phyloP scores from a whole-genome alignment of 1,140 invertebrate genomes.

The Zelostemma sp. region DNA sequence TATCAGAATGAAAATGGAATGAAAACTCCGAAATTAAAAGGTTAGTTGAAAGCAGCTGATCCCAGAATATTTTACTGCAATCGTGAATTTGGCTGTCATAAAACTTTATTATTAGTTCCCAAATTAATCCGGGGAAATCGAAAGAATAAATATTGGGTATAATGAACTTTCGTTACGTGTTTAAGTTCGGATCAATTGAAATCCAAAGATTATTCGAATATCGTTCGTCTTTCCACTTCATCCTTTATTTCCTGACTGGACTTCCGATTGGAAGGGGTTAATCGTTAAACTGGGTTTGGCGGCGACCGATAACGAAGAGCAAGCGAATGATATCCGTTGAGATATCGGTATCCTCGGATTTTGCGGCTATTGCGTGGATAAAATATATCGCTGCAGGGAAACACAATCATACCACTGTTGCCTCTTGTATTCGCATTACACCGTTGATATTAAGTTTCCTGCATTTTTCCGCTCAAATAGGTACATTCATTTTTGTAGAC shows the following conservation, averaged over 20 bases:
- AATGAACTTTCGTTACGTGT: constrained; percentile 8
- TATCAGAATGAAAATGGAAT: no score
- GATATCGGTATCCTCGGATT: constrained; percentile 41
- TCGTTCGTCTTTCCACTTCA: constrained; percentile 22
- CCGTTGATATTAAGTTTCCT: constrained; percentile 14
- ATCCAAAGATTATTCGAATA: constrained; percentile 30
- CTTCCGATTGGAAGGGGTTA: constrained; percentile 14
- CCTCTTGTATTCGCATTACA: constrained; percentile 29
- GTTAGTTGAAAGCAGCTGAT: no score
- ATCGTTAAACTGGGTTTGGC: constrained; percentile 36
- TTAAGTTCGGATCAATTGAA: constrained; percentile 22
- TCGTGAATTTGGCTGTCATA: constrained; percentile 44
- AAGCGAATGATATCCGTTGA: constrained; percentile 48
- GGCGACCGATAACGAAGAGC: constrained; percentile 48
- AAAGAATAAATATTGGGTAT: constrained; percentile 28
- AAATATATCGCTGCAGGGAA: constrained; percentile 41
- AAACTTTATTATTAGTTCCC: constrained; percentile 41
- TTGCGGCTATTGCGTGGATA: constrained; percentile 40
- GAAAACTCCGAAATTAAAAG: no score
- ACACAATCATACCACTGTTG: constrained; percentile 32
- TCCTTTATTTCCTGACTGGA: constrained; percentile 23
- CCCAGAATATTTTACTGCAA: constrained; percentile 24
- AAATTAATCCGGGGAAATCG: constrained; percentile 30
- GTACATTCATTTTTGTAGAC: no score
- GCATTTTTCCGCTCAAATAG: no score